phyloP scores from a whole-genome alignment of 2,888 invertebrate species.

The Drosophila merina region DNA sequence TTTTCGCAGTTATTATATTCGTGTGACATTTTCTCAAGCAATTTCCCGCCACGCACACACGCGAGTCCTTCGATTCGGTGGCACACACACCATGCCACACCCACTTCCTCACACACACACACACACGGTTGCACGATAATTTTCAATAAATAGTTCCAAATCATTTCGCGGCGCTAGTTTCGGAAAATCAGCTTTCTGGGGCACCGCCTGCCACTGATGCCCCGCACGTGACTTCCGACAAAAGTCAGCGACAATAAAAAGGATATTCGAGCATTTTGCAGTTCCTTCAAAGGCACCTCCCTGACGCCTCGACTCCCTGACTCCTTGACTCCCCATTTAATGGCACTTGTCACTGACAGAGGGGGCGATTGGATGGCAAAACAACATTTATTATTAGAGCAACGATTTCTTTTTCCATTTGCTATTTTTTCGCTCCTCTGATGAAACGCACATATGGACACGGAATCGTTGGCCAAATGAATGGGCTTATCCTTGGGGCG shows the following conservation, averaged over 20 bases:
- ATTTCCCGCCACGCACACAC: conserved; percentile 11
- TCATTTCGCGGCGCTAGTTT: conserved; percentile 65
- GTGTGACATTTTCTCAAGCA: conserved; percentile 33
- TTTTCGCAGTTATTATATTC: conserved; percentile 20
- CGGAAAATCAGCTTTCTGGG: conserved; percentile 39
- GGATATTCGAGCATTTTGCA: conserved; percentile 36
- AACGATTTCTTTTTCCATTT: conserved; percentile 6
- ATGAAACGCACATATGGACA: not conserved
- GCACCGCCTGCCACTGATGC: conserved; percentile 74
- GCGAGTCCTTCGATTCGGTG: conserved; percentile 19
- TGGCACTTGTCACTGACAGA: conserved; percentile 66
- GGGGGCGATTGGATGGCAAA: conserved; percentile 51
- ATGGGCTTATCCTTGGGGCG: conserved; percentile 31
- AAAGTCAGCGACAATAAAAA: conserved; percentile 67
- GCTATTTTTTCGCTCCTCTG: not conserved
- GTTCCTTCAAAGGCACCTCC: conserved; percentile 17
- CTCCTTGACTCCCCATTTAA: conserved; percentile 8
- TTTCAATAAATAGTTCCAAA: conserved; percentile 76
- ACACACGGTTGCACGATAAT: conserved; percentile 66
- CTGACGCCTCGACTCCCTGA: not conserved
- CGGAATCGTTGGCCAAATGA: conserved; percentile 11
- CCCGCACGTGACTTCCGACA: conserved; percentile 65
- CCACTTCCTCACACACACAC: conserved; percentile 13
- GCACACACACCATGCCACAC: conserved; percentile 18
- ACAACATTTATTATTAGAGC: conserved; percentile 61